Base-by-base conservation (phyloP, 2,888 invertebrate genomes). In the Nineta flava region DNA sequence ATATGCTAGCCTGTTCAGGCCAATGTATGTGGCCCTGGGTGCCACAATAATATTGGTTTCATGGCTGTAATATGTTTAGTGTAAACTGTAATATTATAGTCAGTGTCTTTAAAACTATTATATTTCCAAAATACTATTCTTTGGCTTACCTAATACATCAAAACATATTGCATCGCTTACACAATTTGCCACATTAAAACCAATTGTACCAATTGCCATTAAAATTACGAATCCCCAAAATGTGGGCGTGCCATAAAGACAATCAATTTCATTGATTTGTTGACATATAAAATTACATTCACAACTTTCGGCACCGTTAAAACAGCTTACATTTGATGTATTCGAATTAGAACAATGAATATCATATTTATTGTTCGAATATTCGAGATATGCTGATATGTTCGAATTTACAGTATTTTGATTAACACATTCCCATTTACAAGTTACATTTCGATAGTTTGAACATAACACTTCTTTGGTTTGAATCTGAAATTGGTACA, bases 111-210 rank as follows among this genome's bases (percentile, higher is more conserved):
- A n/a, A n/a, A n/a, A n/a, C n/a, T n/a, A n/a, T n/a, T n/a, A n/a
- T n/a, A n/a, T n/a, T n/a, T n/a, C 10, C 15, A 15, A 32, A 32
- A 32, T 32, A 13, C 2, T n/a, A 13, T 38, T n/a, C 5, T n/a
- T 32, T 26, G 3, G 19, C 26, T 70, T 63, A 78, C 87, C 87
- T 38, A 94, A 71, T 19, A 88, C 77, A 65, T 92, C 87, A 60
- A 92, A 92, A 63, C 91, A 90, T 31, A 93, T 82, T 1, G 92
- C 90, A 65, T 94, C 94, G 38, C 87, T 85, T 38, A 93, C 81
- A 45, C 85, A 87, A 59, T 91, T 86, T 32, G 82, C 78, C 0
- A 93, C 90, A 62, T 87, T 88, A 60, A 83, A 88, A 3, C 83
- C 82, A 51, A 87, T 82, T 2, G 79, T 83, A 26, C 87, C 87